A percentile compares a stretch with the other conserved stretches of the same genome.
Conservation (phyloP, 2,888 invertebrate species). For the Microdon myrmicae region DNA sequence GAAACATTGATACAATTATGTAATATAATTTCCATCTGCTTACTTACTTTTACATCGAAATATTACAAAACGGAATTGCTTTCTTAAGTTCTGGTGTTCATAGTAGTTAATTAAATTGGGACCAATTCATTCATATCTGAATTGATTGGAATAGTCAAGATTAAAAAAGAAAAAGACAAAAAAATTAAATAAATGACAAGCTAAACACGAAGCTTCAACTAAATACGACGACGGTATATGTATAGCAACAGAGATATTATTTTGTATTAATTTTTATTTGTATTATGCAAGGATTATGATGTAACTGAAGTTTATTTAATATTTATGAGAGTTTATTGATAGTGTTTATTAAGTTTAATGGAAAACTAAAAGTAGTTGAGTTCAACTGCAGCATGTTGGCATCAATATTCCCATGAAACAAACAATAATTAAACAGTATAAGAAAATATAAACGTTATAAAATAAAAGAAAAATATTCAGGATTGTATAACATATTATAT, state of each 20-base stretch:
- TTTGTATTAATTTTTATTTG: too few species aligned
- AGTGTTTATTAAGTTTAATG: too few species aligned
- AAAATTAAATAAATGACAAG: constrained; percentile 7
- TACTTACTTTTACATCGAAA: constrained; percentile 5
- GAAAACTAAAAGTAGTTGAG: constrained; percentile 8
- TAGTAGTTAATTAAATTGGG: constrained; percentile 56
- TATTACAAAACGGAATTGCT: constrained; percentile 30
- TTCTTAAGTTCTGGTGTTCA: constrained; percentile 37
- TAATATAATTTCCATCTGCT: neutral
- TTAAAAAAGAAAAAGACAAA: constrained; percentile 16
- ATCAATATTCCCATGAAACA: constrained; percentile 58
- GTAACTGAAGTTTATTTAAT: too few species aligned
- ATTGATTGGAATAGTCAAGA: constrained; percentile 57
- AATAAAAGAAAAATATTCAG: constrained; percentile 54
- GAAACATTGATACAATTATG: constrained; percentile 41
- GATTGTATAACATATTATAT: constrained; percentile 60
- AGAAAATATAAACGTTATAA: constrained; percentile 41
- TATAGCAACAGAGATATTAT: too few species aligned
- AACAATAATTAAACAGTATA: constrained; percentile 23
- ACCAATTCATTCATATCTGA: constrained; percentile 61
- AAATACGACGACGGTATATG: too few species aligned
- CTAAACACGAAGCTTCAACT: too few species aligned
- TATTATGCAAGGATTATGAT: too few species aligned
- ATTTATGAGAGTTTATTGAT: too few species aligned
- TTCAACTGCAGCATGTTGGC: constrained; percentile 50